Conservation (phyloP, 2,113 vertebrate genomes). For the Pelusios castaneus region DNA sequence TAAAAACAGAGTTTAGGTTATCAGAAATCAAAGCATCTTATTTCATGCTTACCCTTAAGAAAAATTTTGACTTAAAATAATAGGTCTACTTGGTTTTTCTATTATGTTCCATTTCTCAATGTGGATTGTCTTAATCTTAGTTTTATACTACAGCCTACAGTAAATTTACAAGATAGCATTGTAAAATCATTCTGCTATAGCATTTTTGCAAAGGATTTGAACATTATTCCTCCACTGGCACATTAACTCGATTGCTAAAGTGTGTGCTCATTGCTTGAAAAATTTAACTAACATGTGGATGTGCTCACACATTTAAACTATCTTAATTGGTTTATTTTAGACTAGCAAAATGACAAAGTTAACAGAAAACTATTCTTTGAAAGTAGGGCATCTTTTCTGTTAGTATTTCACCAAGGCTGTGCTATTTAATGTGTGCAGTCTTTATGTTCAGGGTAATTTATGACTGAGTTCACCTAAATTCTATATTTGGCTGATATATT, state of each 20-base stretch:
- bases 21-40: constrained; percentile 45
- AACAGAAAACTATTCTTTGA: not conserved
- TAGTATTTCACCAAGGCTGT: not conserved
- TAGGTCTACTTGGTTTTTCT: constrained; percentile 28
- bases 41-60: constrained; percentile 55
- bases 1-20: constrained; percentile 45
- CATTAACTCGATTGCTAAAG: not conserved
- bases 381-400: not conserved
- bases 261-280: fast-evolving
- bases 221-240: not conserved
- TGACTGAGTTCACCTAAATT: not conserved
- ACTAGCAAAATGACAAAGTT: not conserved
- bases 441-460: constrained; percentile 50
- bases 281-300: fast-evolving
- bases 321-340: not conserved
- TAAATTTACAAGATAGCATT: not conserved
- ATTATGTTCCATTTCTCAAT: not conserved
- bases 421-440: constrained; percentile 8
- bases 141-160: not conserved
- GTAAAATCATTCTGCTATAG: not conserved
- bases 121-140: not conserved
- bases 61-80: constrained; percentile 47
- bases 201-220: not conserved
- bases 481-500: constrained; percentile 44
- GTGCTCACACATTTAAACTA: fast-evolving